Base-by-base conservation (phyloP, 1,140 invertebrate genomes). In the Myzus persicae region DNA sequence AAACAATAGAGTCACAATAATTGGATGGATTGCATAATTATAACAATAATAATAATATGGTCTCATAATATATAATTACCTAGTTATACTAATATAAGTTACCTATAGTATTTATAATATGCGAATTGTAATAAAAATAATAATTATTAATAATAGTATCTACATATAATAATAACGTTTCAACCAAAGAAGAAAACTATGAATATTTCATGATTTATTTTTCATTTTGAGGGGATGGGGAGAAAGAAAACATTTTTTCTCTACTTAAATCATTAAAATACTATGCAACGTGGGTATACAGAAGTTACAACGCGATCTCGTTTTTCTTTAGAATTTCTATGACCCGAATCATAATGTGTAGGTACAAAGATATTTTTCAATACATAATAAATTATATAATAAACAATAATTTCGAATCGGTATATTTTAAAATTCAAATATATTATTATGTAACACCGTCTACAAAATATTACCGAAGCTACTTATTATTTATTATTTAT, bases 31-130 rank as follows among this genome's bases (percentile, higher is more conserved):
- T 36, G 42, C 46, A 44, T 88, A 88, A 40, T 81, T 14, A 9
- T 44, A 44, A 44, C 9, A 44, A 87, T n/a, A 87, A 46, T 87
- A 87, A 87, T 87, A 87, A 87, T n/a, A 48, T 36, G 42, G n/a
- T 46, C 11, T 46, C 59, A 87, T 84, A 40, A 24, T 46, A 24
- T 87, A 46, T 42, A n/a, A 44, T 87, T n/a, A 44, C 84, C 31
- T 44, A 85, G 24, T 54, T 54, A 51, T 59, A n/a, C 31, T 20
- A n/a, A n/a, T n/a, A n/a, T n/a, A 85, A 89, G n/a, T 54, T 38
- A 40, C 51, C 48, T 26, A 51, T 54, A 51, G 40, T 9, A 38
- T 88, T 51, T n/a, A 31, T 46, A 48, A 89, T 89, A 18, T 38
- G 54, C 22, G 11, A 87, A 46, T 87, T 85, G 44, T 88, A 48